Base-by-base conservation (phyloP, 2,113 vertebrate species). In the Heptranchias perlo region DNA sequence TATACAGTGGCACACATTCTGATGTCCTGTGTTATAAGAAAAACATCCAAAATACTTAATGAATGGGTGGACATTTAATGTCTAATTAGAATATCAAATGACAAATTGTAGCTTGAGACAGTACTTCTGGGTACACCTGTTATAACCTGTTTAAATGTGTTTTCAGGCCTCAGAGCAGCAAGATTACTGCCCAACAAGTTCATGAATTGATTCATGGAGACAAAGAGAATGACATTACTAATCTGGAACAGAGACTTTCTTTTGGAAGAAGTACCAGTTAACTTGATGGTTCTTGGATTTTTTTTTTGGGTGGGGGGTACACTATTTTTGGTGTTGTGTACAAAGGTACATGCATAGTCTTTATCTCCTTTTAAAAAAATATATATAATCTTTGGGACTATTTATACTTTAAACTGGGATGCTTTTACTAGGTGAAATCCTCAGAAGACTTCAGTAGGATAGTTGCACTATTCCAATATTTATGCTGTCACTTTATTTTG, bases 201-300 rank as follows among this genome's bases (percentile, higher is more conserved):
- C 35, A 49, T 1, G 93, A 92, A 67, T 96, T 39, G 10, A 8
- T 35, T n/a, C 18, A 61, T 65, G 89, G 94, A 58, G 87, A 54
- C 13, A 96, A 96, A 96, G 96, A 96, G 61, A 96, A 96, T 94
- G 78, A 92, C 39, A 28, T 61, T 39, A 78, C 84, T 96, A 65
- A 89, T 62, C 58, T 23, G 49, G 73, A 96, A 65, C 65, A 96
- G 23, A 49, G 64, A 52, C 94, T 95, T 95, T 67, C 94, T 95
- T 49, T 95, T 95, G 94, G 94, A 52, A 73, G 94, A 47, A 95
- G 3, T 95, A 47, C 25, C 65, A 69, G 39, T 69, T 89, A 89
- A 91, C 82, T 86, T 94, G 1, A 64, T 39, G 10, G 31, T 95
- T 28, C 52, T 47, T 31, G 47, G 7, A 11, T 58, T 91, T 54